Evolutionary conservation across 2,113 vertebrate genomes (phyloP), one percentile per base, ranked within the genome.

Genomic region (Heteronetta atricapilla): DNA sequence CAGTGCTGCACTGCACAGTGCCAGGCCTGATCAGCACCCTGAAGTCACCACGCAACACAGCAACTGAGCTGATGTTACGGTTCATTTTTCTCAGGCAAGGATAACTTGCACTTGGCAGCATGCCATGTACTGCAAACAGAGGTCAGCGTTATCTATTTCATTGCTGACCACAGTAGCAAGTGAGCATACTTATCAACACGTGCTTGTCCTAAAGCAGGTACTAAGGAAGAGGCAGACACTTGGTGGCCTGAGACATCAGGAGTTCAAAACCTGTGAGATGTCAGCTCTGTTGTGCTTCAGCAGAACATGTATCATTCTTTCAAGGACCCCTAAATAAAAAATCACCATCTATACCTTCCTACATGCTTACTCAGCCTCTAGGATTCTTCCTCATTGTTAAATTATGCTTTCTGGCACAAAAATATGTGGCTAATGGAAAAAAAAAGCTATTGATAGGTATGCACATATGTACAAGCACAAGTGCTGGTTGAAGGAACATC

Each of bases 131-230:
- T 25, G 18, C 87, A n/a, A 14, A 17, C 19, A 22, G 48, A 52
- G 78, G 66, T 68, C 78, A 58, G 72, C 3, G 1, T 16, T 40
- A 52, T 23, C 66, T 13, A 2, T 23, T 31, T 23, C 60, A 31
- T n/a, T 12, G 2, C 64, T 22, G 77, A 10, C 17, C 3, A 0
- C 1, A 6, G 13, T 0, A 36, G 68, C 11, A 0, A 18, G 25
- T 2, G n/a, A 10, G 55, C 3, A 4, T 2, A 10, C 36, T 22
- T 19, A 36, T 16, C 68, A 19, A 2, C 28, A 6, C 6, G 1
- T 14, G 56, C 42, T 8, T 6, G 18, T 73, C 53, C 59, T 25
- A 4, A 72, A 7, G 4, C 46, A 22, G 66, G 38, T 4, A 7
- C 29, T 2, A 2, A 5, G 46, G 33, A n/a, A 23, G 29, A 40